phyloP scores from a whole-genome alignment of 30 jellyfish, hydroid and myxozoan species.

The Sanderia malayensis region DNA sequence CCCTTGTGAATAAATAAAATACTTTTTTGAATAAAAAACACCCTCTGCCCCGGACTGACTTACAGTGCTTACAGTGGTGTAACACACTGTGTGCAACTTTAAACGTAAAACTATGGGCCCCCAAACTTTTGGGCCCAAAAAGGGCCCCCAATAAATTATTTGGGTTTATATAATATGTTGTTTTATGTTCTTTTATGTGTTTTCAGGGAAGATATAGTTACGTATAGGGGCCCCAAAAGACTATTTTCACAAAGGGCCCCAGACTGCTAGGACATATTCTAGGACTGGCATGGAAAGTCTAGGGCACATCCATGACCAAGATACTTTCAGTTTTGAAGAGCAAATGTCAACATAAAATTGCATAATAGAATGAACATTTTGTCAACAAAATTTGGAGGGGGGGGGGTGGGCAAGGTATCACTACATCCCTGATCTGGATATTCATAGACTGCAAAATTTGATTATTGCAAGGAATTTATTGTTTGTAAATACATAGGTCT shows the following conservation, averaged over 20 bases:
- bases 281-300: neutral
- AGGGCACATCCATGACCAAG: constrained; percentile 1
- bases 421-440: constrained; percentile 1
- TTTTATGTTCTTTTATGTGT: too few species aligned
- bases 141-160: constrained; percentile 1
- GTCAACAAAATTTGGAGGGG: constrained; percentile 2
- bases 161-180: neutral
- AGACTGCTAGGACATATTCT: neutral
- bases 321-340: neutral
- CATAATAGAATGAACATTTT: neutral
- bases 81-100: neutral
- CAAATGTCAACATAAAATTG: neutral
- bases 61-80: neutral
- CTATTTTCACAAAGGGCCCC: constrained; percentile 8
- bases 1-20: neutral
- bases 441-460: constrained; percentile 1
- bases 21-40: neutral
- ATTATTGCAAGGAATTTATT: neutral
- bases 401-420: constrained; percentile 5
- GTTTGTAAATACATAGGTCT: neutral
- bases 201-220: too few species aligned
- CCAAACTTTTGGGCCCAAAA: neutral
- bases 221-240: too few species aligned
- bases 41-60: neutral
- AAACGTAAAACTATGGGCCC: constrained; percentile 4